Evolutionary conservation across 1,140 invertebrate genomes (phyloP), one percentile per base, ranked within the genome.

Genomic region (Drosophila willistoni): DNA sequence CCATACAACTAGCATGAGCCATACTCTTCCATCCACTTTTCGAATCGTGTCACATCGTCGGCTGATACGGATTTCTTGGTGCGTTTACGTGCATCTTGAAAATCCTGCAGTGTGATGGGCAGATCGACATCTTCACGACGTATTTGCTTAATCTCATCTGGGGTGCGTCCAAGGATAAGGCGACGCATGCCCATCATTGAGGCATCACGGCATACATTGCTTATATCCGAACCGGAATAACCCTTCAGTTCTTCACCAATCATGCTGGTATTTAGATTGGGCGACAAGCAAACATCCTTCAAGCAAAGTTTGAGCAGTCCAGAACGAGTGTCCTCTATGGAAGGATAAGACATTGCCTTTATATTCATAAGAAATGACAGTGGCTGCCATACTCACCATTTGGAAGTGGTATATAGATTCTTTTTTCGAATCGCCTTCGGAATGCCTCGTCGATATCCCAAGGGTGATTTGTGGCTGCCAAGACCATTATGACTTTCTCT

Each of bases 371-470:
- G 12, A 7, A 6, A 29, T 65, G 3, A n/a, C 17, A 1, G 4
- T 7, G 7, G 6, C 17, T 1, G 1, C 7, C 12, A 6, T 14
- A 33, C 5, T 77, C 86, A 94, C 97, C 95, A 93, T 97, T 98
- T 3, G 99, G 99, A 59, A 99, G 93, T 19, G 98, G 98, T 91
- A 99, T 99, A 91, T 99, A 99, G 84, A 99, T 99, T 79, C 99
- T 95, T 93, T 99, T 99, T 91, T 99, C 99, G 56, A 99, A 95
- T 65, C 99, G 94, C 86, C 99, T 94, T 64, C 98, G 93, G 47
- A 99, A 95, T 12, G 98, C 99, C 93, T 99, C 99, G 92, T 99
- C 99, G 83, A 99, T 97, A 91, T 99, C 98, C 99, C 98, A 99
- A 1, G 99, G 99, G 92, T 99, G 99, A 93, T 99, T 99, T 0